Base-by-base conservation (phyloP, 2,113 vertebrate genomes). In the Ancistrus triradiatus region DNA sequence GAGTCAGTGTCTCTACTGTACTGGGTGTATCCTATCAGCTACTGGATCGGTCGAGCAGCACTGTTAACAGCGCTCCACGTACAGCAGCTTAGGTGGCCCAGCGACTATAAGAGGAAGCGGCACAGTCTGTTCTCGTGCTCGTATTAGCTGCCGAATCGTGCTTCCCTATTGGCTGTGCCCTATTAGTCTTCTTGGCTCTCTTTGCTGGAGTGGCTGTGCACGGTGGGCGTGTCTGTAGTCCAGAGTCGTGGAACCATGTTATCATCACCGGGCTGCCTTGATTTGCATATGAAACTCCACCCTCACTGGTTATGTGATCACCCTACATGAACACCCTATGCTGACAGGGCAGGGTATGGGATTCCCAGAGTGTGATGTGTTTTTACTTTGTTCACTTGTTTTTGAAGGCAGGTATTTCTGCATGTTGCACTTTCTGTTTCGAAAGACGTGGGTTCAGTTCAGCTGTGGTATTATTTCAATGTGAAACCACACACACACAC, bases 391-490 rank as follows among this genome's bases (percentile, higher is more conserved):
- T 46, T 68, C 46, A 49, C 37, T 66, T 56, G 77, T 82, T 77
- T 63, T 21, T 63, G 53, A n/a, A n/a, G 72, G 66, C 68, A 78
- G 76, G 77, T 47, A 72, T 82, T 64, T 63, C 56, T 83, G 85
- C 83, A 82, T 85, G 85, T 80, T 68, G 84, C 77, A 70, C 78
- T 68, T 75, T 69, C 69, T 53, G 58, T 73, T 71, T 63, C 49
- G 22, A 65, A 57, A 78, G 78, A 78, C 69, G 66, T 75, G 69
- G 67, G 52, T 77, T 81, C 80, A 76, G 75, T 78, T 82, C 83
- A 84, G 84, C 86, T 83, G 80, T 87, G 86, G 84, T 74, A 79
- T 86, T 86, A 66, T 35, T 60, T 57, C 48, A 79, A 66, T 77
- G 55, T 46, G 25, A 66, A 44, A 70, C 68, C 27, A 35, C 77